Evolutionary conservation across 1,140 invertebrate species (phyloP).

Genomic region (Eurosta solidaginis): DNA sequence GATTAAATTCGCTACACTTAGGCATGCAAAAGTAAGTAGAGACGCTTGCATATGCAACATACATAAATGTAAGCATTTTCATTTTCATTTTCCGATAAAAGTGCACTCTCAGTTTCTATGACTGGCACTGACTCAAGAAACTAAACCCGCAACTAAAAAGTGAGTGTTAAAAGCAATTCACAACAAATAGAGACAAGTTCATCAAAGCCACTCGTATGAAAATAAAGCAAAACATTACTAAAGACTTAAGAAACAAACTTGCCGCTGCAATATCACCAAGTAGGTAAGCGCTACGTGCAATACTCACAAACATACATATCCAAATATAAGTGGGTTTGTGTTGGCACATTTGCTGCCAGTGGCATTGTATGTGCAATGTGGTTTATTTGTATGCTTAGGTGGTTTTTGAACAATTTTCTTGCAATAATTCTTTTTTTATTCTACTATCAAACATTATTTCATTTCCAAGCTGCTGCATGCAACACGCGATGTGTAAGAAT

Average conservation of each 20-base stretch:
- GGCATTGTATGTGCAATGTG: constrained; percentile 2
- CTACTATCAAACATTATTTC: neutral
- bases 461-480: neutral
- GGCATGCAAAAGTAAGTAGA: constrained; percentile 11
- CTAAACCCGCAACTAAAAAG: neutral
- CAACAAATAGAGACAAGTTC: neutral
- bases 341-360: neutral
- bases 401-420: neutral
- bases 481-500: constrained; percentile 11
- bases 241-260: constrained; percentile 28
- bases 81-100: neutral
- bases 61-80: neutral
- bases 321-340: neutral
- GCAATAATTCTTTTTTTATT: neutral
- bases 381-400: neutral
- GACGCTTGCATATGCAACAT: neutral
- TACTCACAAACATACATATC: neutral
- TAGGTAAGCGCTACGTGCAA: no score
- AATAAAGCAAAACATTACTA: neutral
- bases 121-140: neutral
- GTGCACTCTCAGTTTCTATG: neutral
- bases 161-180: neutral
- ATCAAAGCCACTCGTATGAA: neutral
- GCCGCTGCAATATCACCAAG: neutral
- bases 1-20: neutral